A percentile compares a stretch with the other conserved stretches of the same genome.
Conservation (phyloP, 1,140 invertebrate species). For the Ceratoteleas bidentatus region DNA sequence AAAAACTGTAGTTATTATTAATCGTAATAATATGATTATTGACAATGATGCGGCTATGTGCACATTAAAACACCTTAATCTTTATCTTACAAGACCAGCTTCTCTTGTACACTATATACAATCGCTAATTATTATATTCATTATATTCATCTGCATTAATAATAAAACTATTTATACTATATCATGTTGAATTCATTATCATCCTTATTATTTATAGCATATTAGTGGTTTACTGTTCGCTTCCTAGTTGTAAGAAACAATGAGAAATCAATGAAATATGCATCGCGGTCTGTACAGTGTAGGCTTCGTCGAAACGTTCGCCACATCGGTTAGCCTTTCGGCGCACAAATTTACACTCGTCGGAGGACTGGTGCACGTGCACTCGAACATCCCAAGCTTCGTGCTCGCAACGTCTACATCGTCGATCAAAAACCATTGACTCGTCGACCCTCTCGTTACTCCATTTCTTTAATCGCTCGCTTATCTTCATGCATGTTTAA, state of each 20-base stretch:
- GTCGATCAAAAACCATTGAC: constrained; percentile 23
- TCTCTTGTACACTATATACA: constrained; percentile 83
- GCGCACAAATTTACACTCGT: constrained; percentile 71
- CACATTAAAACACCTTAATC: constrained; percentile 83
- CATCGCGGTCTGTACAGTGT: constrained; percentile 77
- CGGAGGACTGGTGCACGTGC: constrained; percentile 50
- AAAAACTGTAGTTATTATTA: no score
- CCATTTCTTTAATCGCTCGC: constrained; percentile 16
- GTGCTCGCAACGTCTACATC: constrained; percentile 18
- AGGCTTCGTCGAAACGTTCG: constrained; percentile 76
- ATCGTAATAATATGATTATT: constrained; percentile 82
- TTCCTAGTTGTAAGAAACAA: constrained; percentile 72
- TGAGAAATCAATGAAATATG: constrained; percentile 74
- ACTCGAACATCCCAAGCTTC: constrained; percentile 53
- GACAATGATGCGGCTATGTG: constrained; percentile 83
- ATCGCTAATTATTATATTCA: constrained; percentile 80
- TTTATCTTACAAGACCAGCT: constrained; percentile 83
- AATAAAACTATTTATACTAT: constrained; percentile 78
- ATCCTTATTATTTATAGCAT: constrained; percentile 68
- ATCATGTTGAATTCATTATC: constrained; percentile 75
- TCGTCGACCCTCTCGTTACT: constrained; percentile 20
- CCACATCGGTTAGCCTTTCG: constrained; percentile 55
- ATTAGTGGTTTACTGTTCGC: constrained; percentile 61
- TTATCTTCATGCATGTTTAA: constrained; percentile 34
- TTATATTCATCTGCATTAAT: constrained; percentile 75